Base-by-base conservation (phyloP, 2,113 vertebrate species). In the Cyprinodon variegatus region DNA sequence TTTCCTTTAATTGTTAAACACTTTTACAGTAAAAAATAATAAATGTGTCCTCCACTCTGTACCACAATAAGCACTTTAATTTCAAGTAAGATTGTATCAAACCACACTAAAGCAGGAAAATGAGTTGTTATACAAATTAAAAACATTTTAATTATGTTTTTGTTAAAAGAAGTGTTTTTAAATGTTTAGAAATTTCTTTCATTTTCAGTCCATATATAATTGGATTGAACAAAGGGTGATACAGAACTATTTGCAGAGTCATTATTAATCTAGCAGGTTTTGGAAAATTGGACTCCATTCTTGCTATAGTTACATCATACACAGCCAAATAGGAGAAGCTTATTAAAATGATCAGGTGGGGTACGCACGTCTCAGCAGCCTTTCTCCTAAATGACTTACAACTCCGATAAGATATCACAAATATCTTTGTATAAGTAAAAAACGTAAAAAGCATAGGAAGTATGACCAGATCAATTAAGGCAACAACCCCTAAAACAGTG, bases 361-460 rank as follows among this genome's bases (percentile, higher is more conserved):
- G 70, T n/a, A 72, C 38, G 20, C 70, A 72, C 17, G 70, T 72
- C 61, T 72, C 60, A 9, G 71, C 71, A 57, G 46, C 62, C 17
- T 65, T 73, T 41, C 15, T 73, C 38, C 37, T 73, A 3, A 73
- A n/a, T 3, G 50, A n/a, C 14, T 65, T 73, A 17, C 46, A 22
- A 4, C 46, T 73, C 41, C 8, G 20, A 57, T 29, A 65, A 1
- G 62, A 53, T 4, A 43, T 53, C 10, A 73, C 40, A 14, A 73
- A 45, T 22, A 73, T 73, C 36, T 64, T 73, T 13, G 45, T 8
- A 40, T 65, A 73, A 0, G 71, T 57, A 37, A 64, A 73, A 65
- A 65, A 3, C 0, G 39, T 73, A 3, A 65, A 73, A 8, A 73
- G 1, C 1, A 73, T 15, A 3, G 71, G 71, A 22, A 73, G 37